phyloP scores from a whole-genome alignment of 2,113 vertebrate species.

The Tachysurus vachellii region DNA sequence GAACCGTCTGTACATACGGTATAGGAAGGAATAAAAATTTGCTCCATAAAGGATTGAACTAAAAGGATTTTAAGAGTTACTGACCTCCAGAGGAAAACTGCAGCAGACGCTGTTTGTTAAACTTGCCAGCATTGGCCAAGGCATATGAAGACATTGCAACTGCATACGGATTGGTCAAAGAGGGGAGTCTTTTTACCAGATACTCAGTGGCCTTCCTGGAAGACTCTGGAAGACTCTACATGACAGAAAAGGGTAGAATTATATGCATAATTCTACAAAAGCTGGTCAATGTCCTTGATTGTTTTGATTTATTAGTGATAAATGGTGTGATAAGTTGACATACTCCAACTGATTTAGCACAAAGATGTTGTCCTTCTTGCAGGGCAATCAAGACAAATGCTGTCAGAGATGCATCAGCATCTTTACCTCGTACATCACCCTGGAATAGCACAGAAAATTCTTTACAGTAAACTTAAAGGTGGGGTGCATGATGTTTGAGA shows the following conservation, averaged over 20 bases:
- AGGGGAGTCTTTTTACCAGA: slow-evolving; percentile 66
- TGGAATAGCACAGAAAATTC: slow-evolving; percentile 43
- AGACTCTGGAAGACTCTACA: slow-evolving; percentile 71
- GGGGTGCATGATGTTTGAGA: too few relatives aligned
- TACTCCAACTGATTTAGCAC: slow-evolving; percentile 45
- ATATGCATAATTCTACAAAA: background rate
- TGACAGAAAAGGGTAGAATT: background rate
- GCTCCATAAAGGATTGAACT: background rate
- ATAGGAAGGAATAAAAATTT: background rate
- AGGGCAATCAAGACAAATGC: slow-evolving; percentile 79
- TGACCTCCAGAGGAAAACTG: slow-evolving; percentile 50
- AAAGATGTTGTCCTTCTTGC: slow-evolving; percentile 53
- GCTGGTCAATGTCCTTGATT: background rate
- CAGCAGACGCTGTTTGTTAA: slow-evolving; percentile 59
- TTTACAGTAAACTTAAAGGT: background rate
- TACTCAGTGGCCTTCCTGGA: slow-evolving; percentile 71
- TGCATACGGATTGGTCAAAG: slow-evolving; percentile 78
- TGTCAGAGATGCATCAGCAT: slow-evolving; percentile 79
- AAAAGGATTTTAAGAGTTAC: background rate
- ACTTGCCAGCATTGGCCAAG: slow-evolving; percentile 67
- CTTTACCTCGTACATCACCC: slow-evolving; percentile 69
- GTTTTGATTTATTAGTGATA: background rate
- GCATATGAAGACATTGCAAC: slow-evolving; percentile 83
- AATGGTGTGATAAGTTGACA: slow-evolving; percentile 1
- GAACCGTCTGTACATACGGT: slow-evolving; percentile 57